Evolutionary conservation across 2,888 invertebrate species (phyloP).

Genomic region (Campopleginae sp.): DNA sequence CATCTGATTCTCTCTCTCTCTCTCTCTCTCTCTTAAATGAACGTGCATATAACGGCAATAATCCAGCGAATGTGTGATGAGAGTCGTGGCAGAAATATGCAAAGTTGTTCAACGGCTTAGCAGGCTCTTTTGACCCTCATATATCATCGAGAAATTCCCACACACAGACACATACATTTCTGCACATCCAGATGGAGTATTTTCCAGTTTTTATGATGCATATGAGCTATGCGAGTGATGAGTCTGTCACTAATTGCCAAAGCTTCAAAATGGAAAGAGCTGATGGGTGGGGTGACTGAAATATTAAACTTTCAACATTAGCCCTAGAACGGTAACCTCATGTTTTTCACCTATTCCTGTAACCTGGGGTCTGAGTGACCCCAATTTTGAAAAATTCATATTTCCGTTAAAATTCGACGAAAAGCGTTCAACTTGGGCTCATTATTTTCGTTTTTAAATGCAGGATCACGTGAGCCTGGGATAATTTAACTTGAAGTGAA

Average conservation of each 20-base stretch:
- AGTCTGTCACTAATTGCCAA: slow-evolving; percentile 7
- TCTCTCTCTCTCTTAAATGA: slow-evolving; percentile 5
- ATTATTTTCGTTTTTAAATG: too few relatives aligned
- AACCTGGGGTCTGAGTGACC: too few relatives aligned
- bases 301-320: background rate
- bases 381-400: too few relatives aligned
- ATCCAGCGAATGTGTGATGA: slow-evolving; percentile 35
- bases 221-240: background rate
- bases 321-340: too few relatives aligned
- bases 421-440: too few relatives aligned
- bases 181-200: background rate
- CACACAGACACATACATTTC: background rate
- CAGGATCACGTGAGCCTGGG: too few relatives aligned
- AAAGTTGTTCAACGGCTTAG: slow-evolving; percentile 28
- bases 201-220: background rate
- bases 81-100: slow-evolving; percentile 30
- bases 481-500: too few relatives aligned
- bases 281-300: background rate
- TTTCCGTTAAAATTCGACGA: too few relatives aligned
- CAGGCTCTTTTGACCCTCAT: slow-evolving; percentile 22
- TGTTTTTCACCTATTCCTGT: too few relatives aligned
- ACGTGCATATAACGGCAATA: slow-evolving; percentile 24
- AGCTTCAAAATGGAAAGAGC: background rate
- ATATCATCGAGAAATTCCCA: slow-evolving; percentile 26
- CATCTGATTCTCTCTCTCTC: background rate